Evolutionary conservation across 1,140 invertebrate species (phyloP).

Genomic region (Drosophila sproati): DNA sequence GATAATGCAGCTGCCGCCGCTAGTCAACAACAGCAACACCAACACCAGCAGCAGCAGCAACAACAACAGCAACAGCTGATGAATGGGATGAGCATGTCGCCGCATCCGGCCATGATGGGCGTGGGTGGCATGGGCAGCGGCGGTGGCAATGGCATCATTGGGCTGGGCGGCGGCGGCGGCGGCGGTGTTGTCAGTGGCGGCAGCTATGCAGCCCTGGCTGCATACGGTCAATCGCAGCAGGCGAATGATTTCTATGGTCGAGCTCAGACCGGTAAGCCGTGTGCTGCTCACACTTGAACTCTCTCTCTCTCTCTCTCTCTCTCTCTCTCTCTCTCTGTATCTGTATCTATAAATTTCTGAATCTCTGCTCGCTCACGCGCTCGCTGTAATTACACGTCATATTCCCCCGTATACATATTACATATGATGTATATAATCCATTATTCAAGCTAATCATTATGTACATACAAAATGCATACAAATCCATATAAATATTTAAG

Average conservation of each 20-base stretch:
- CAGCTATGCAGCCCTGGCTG: not conserved
- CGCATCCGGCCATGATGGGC: conserved; percentile 74
- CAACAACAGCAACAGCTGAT: conserved; percentile 69
- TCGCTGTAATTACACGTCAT: conserved; percentile 33
- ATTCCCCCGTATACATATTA: conserved; percentile 10
- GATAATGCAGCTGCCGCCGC: conserved; percentile 52
- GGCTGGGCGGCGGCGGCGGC: conserved; percentile 65
- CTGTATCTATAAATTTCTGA: conserved; percentile 40
- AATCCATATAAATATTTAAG: too few relatives aligned
- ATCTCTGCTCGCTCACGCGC: conserved; percentile 31
- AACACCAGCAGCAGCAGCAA: conserved; percentile 60
- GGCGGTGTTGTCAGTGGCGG: conserved; percentile 54
- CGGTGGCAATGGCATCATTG: conserved; percentile 75
- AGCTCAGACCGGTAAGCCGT: conserved; percentile 83
- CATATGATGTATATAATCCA: conserved; percentile 10
- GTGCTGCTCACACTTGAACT: conserved; percentile 64
- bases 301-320: conserved; percentile 44
- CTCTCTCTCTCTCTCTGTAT: not conserved
- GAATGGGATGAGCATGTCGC: conserved; percentile 71
- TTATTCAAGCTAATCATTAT: conserved; percentile 28
- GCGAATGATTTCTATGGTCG: conserved; percentile 67
- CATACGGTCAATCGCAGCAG: conserved; percentile 75
- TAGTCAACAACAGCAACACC: conserved; percentile 56
- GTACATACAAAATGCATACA: conserved; percentile 18
- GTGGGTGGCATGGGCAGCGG: conserved; percentile 71